These are phyloP conservation scores for Stichodactyla helianthus DNA, from an alignment of 64 coral and sea anemone species.

Conservation along the genomic window DNA sequence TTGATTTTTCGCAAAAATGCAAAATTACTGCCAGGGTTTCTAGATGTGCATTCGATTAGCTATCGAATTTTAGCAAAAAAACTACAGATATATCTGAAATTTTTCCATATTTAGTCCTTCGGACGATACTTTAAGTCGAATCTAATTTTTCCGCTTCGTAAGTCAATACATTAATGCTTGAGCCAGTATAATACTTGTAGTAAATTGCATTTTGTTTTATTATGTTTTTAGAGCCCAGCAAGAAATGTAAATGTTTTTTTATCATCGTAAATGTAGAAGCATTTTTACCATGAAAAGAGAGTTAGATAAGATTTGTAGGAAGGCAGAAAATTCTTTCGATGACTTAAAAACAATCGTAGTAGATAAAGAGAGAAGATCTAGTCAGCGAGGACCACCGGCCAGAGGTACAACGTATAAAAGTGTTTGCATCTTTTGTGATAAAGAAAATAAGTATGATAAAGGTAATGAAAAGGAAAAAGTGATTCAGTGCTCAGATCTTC, in stretches of 20 bases:
- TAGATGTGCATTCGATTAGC: conserved; percentile 2
- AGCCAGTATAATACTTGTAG: not conserved
- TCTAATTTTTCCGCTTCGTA: not conserved
- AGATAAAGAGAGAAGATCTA: no score
- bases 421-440: no score
- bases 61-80: not conserved
- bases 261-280: no score
- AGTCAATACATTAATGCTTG: not conserved
- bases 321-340: no score
- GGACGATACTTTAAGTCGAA: not conserved
- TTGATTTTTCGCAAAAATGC: not conserved
- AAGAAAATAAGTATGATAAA: no score
- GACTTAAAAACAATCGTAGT: no score
- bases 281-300: no score
- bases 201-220: not conserved
- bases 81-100: not conserved
- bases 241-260: conserved; percentile 32
- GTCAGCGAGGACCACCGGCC: no score
- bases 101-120: not conserved
- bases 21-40: not conserved
- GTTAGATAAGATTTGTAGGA: no score
- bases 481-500: no score
- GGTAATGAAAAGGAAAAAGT: no score
- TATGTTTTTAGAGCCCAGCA: conserved; percentile 9
- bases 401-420: no score